Evolutionary conservation across 2,797 vertebrate species (phyloP).

Genomic region (Hippopotamyrus pictus): DNA sequence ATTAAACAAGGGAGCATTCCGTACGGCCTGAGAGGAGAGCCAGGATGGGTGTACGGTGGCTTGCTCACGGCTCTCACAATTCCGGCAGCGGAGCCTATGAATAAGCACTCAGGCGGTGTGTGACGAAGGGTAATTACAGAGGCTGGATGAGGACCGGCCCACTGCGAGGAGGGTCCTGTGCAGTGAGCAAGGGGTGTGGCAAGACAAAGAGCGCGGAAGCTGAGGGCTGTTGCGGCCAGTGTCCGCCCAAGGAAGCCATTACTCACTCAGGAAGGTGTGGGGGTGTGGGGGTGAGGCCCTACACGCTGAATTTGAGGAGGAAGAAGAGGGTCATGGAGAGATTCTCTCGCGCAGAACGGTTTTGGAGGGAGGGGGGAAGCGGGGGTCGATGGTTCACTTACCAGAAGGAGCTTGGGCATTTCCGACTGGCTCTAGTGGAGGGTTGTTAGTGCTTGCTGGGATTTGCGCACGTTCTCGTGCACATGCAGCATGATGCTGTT

Average conservation of each 20-base stretch:
- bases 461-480: background rate
- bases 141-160: background rate
- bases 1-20: background rate
- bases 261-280: background rate
- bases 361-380: background rate
- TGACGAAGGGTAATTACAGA: conserved; percentile 15
- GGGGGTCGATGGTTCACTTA: background rate
- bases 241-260: conserved; percentile 12
- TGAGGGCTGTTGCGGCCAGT: background rate
- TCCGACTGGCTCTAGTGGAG: background rate
- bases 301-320: background rate
- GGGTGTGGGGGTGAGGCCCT: background rate
- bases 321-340: background rate
- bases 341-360: background rate
- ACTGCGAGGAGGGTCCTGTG: background rate
- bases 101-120: conserved; percentile 12
- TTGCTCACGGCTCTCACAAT: background rate
- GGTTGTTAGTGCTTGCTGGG: background rate
- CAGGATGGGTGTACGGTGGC: background rate
- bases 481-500: background rate
- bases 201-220: background rate
- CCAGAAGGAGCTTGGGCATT: background rate
- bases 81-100: background rate
- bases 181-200: background rate
- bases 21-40: background rate